Evolutionary conservation across 2,113 vertebrate genomes (phyloP).

Genomic region (Callopanchax toddi): DNA sequence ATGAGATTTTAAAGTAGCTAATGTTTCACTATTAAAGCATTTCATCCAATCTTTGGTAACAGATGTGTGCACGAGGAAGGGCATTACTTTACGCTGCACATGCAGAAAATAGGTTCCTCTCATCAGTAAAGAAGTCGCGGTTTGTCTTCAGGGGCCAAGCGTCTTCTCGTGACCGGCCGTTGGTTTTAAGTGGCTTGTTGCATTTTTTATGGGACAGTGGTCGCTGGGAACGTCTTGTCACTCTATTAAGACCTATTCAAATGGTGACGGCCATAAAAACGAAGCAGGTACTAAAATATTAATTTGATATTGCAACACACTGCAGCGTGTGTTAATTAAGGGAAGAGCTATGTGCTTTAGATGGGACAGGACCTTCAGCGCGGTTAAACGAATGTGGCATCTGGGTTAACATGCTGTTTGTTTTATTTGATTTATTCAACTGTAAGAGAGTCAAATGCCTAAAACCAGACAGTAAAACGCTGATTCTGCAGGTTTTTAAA

Average conservation of each 20-base stretch:
- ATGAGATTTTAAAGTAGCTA: conserved; percentile 79
- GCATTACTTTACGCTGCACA: conserved; percentile 63
- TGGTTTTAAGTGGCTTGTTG: conserved; percentile 82
- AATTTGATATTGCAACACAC: conserved; percentile 73
- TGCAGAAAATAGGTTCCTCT: conserved; percentile 65
- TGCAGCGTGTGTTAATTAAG: conserved; percentile 77
- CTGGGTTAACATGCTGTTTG: conserved; percentile 12
- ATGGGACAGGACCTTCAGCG: conserved; percentile 56
- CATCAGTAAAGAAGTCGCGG: conserved; percentile 61
- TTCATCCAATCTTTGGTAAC: conserved; percentile 72
- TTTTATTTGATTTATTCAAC: no score
- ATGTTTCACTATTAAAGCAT: conserved; percentile 81
- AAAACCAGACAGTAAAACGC: no score
- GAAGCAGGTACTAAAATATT: conserved; percentile 79
- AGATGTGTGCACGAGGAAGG: conserved; percentile 54
- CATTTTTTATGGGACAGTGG: conserved; percentile 81
- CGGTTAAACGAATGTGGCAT: conserved; percentile 57
- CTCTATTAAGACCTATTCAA: conserved; percentile 78
- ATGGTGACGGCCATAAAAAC: conserved; percentile 68
- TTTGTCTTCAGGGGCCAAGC: conserved; percentile 70
- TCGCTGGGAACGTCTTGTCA: conserved; percentile 75
- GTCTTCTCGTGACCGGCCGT: conserved; percentile 74
- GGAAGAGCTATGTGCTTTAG: conserved; percentile 64
- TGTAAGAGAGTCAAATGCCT: no score
- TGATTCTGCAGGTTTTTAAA: no score